A percentile compares a stretch with the other conserved stretches of the same genome.
phyloP scores from a whole-genome alignment of 2,113 vertebrate species.

The Tenrec ecaudatus region DNA sequence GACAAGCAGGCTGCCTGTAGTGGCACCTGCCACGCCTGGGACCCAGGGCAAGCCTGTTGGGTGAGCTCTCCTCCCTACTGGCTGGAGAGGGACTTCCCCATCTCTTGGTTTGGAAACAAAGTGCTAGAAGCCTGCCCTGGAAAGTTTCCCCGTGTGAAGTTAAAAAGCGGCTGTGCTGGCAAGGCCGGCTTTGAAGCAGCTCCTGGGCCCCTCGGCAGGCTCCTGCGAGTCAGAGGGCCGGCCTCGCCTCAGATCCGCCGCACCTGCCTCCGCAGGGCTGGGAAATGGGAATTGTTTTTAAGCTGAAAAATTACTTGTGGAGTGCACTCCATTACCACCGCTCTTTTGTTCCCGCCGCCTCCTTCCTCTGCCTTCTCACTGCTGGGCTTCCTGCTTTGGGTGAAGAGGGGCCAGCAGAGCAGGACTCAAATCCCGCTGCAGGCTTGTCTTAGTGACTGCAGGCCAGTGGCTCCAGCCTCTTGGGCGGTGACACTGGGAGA shows the following conservation, averaged over 20 bases:
- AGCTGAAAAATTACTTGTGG: constrained; percentile 76
- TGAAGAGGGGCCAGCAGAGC: constrained; percentile 22
- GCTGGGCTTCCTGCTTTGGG: constrained; percentile 53
- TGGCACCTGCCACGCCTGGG: constrained; percentile 66
- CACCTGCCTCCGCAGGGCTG: constrained; percentile 77
- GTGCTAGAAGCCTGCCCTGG: constrained; percentile 86
- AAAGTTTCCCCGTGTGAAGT: constrained; percentile 89
- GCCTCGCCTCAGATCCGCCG: constrained; percentile 78
- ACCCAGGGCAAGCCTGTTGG: constrained; percentile 78
- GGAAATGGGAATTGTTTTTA: constrained; percentile 81
- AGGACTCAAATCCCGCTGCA: constrained; percentile 53
- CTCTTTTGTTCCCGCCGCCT: constrained; percentile 70
- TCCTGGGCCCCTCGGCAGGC: constrained; percentile 83
- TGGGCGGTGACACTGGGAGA: constrained; percentile 12
- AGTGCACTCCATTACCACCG: constrained; percentile 61
- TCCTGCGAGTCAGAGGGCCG: constrained; percentile 86
- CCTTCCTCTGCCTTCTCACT: constrained; percentile 47
- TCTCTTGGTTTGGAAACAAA: constrained; percentile 87
- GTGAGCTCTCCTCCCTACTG: constrained; percentile 78
- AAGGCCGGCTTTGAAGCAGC: constrained; percentile 89
- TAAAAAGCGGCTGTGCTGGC: constrained; percentile 86
- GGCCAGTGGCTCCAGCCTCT: constrained; percentile 52
- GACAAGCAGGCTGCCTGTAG: constrained; percentile 69
- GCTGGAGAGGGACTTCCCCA: constrained; percentile 85
- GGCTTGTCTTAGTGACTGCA: constrained; percentile 26